Evolutionary conservation across 1,140 invertebrate genomes (phyloP), one percentile per base, ranked within the genome.

Genomic region (Halesus radiatus): DNA sequence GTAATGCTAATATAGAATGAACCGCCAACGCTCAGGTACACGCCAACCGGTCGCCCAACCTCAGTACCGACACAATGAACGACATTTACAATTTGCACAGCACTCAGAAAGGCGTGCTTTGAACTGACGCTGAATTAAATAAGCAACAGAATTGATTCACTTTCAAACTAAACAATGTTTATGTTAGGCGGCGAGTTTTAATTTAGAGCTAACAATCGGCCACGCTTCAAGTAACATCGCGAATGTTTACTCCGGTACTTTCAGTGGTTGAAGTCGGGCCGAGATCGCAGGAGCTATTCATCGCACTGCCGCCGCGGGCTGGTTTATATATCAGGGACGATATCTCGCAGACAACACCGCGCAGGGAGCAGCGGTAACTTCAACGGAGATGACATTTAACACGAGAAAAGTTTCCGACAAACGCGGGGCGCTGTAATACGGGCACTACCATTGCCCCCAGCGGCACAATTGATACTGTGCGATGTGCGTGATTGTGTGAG

Each of bases 21-120:
- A 32, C 54, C 74, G 74, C 74, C 74, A 62, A 78, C 76, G 60
- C 76, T 66, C 76, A 78, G 76, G 76, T 78, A 77, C 45, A 54
- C 18, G 23, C 16, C 58, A 76, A 78, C 76, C 62, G 76, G 76
- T 68, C 76, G 76, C 72, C 72, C 54, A 58, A 58, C 72, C 72
- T 75, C 72, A 37, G 54, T 29, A 58, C 68, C 45, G 50, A 72
- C 54, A 58, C 72, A 58, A 75, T 37, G 54, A 56, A 75, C 52
- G 54, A 58, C 72, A 58, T 75, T 56, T 58, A 75, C 54, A 75
- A 58, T 75, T 75, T 58, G 72, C 68, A 22, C 68, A 23, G 50
- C 20, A 72, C 45, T 53, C 20, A 20, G 3, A 16, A 70, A 72
- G 68, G 68, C 68, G 45, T 18, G 68, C 18, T 72, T 52, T 26